A percentile compares a stretch with the other conserved stretches of the same genome.
Conservation (phyloP, 2,888 invertebrate genomes). For the Malthinus seriepunctatus region DNA sequence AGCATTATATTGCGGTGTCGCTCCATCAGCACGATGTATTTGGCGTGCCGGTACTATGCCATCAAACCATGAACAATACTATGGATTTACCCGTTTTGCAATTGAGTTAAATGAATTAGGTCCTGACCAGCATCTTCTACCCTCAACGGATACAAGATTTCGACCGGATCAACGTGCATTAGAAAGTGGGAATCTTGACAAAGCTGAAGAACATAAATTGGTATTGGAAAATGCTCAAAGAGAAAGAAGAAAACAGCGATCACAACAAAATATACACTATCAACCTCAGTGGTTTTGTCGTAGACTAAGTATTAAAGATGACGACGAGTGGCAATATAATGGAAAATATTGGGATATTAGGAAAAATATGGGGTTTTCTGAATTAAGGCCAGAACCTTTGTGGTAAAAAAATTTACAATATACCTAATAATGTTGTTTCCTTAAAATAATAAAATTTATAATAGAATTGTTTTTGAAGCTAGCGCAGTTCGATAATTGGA, state of each 20-base stretch:
- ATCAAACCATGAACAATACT: constrained; percentile 77
- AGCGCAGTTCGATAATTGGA: background rate
- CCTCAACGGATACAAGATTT: constrained; percentile 74
- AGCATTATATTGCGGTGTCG: constrained; percentile 73
- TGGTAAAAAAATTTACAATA: constrained; percentile 60
- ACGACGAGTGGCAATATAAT: constrained; percentile 73
- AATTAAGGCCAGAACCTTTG: constrained; percentile 59
- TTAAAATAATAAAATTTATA: constrained; percentile 2
- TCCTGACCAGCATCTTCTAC: constrained; percentile 64
- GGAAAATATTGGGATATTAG: constrained; percentile 76
- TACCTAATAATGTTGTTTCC: background rate
- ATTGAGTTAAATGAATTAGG: constrained; percentile 82
- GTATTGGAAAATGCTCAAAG: constrained; percentile 75
- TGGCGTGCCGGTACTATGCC: constrained; percentile 85
- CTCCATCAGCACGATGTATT: constrained; percentile 71
- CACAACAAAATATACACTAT: constrained; percentile 60
- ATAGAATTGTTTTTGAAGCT: constrained; percentile 3
- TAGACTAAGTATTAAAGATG: constrained; percentile 53
- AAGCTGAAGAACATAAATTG: constrained; percentile 72
- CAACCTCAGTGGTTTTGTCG: constrained; percentile 63
- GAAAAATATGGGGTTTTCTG: constrained; percentile 68
- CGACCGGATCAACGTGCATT: constrained; percentile 78
- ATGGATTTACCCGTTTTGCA: constrained; percentile 84
- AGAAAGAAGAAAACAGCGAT: constrained; percentile 65
- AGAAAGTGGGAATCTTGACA: constrained; percentile 73